Conservation (phyloP, 2,113 vertebrate genomes). For the Sphaerodactylus townsendi region DNA sequence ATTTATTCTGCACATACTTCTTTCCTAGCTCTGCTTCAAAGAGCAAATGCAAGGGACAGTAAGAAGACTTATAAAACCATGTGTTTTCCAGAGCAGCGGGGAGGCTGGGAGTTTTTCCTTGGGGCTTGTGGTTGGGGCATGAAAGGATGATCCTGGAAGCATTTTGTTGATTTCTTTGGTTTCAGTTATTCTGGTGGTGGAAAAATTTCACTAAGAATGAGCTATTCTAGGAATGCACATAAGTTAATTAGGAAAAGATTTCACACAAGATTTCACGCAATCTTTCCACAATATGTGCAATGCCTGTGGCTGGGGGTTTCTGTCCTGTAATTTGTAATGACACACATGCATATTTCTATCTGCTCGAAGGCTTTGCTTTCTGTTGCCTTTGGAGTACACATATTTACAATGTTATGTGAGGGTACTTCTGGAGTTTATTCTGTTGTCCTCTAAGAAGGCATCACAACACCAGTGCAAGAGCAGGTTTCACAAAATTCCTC, state of each 20-base stretch:
- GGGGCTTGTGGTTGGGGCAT: neutral
- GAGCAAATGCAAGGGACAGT: neutral
- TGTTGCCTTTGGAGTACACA: neutral
- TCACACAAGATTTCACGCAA: no score
- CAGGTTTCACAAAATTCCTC: no score
- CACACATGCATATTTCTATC: neutral
- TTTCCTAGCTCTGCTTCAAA: fast-evolving
- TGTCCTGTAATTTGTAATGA: slow-evolving; percentile 6
- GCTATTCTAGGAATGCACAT: neutral
- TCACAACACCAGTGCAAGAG: neutral
- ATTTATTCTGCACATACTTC: neutral
- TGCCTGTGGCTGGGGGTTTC: neutral
- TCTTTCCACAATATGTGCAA: neutral
- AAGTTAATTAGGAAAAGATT: slow-evolving; percentile 23
- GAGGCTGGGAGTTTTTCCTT: slow-evolving; percentile 25
- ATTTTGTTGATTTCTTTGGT: neutral
- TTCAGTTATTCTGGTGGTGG: neutral
- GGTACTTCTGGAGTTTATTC: neutral
- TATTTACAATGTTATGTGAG: neutral
- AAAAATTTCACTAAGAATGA: neutral
- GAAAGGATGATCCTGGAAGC: neutral
- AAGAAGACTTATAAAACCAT: fast-evolving
- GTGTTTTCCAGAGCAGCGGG: neutral
- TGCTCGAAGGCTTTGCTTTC: neutral
- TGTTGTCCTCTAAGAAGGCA: fast-evolving